Evolutionary conservation across 92 coral and sea anemone species (phyloP).

Genomic region (Nematostella vectensis): DNA sequence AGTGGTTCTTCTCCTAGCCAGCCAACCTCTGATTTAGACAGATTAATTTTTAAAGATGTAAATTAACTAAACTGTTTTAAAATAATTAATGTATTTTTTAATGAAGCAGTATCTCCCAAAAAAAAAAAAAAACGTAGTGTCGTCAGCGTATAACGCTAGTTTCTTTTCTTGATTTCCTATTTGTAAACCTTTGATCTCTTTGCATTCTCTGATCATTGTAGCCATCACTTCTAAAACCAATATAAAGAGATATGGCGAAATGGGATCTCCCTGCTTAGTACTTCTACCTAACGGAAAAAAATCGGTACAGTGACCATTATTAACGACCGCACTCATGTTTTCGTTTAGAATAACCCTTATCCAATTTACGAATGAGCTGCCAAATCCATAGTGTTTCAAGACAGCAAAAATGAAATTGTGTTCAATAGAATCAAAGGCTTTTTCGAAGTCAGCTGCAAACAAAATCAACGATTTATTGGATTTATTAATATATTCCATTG

Average conservation of each 20-base stretch:
- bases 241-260: slow-evolving; percentile 18
- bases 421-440: slow-evolving; percentile 15
- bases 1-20: slow-evolving; percentile 2
- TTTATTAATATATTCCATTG: slow-evolving; percentile 4
- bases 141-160: slow-evolving; percentile 7
- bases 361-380: not conserved
- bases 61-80: slow-evolving; percentile 1
- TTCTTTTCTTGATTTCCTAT: slow-evolving; percentile 6
- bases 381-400: slow-evolving; percentile 7
- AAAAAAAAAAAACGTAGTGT: slow-evolving; percentile 6
- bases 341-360: not conserved
- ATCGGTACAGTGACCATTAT: no score
- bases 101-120: not conserved
- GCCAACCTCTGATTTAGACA: slow-evolving; percentile 7
- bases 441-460: slow-evolving; percentile 20
- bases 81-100: not conserved
- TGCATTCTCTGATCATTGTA: not conserved
- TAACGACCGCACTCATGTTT: no score
- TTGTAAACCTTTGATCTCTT: not conserved
- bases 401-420: slow-evolving; percentile 17
- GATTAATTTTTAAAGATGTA: slow-evolving; percentile 14
- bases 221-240: slow-evolving; percentile 9
- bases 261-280: slow-evolving; percentile 23
- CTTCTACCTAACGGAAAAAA: slow-evolving; percentile 3
- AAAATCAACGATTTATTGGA: slow-evolving; percentile 1